phyloP scores from a whole-genome alignment of 2,797 vertebrate genomes.

The Pseudopleuronectes americanus region DNA sequence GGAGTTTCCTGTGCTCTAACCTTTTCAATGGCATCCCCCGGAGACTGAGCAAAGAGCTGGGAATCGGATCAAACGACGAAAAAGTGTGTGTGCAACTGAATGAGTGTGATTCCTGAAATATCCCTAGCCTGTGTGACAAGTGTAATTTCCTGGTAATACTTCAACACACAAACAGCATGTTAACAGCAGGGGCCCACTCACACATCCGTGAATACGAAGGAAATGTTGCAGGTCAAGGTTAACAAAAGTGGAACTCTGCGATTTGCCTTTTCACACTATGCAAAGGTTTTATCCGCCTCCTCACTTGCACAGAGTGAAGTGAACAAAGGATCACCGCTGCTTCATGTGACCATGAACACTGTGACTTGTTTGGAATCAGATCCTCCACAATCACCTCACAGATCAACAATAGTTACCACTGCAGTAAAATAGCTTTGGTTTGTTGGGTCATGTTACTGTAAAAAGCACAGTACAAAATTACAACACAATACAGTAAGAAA shows the following conservation, averaged over 20 bases:
- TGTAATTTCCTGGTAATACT: conserved; percentile 9
- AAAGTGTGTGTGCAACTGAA: conserved; percentile 17
- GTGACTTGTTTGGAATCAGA: not conserved
- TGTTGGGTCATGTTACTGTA: conserved; percentile 5
- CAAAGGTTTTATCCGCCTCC: too few species aligned
- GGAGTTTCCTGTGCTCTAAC: conserved; percentile 56
- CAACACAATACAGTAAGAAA: conserved; percentile 11
- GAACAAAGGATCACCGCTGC: too few species aligned
- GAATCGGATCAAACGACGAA: conserved; percentile 41
- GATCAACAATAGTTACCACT: conserved; percentile 1
- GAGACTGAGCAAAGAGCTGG: conserved; percentile 18
- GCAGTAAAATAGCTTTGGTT: not conserved
- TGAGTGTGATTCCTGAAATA: conserved; percentile 34
- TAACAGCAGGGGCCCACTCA: not conserved
- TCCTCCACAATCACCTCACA: conserved; percentile 1
- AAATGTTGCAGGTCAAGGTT: too few species aligned
- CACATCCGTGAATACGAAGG: too few species aligned
- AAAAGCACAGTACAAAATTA: conserved; percentile 13
- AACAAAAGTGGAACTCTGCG: too few species aligned
- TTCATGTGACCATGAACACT: not conserved
- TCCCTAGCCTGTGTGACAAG: conserved; percentile 22
- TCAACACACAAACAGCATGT: conserved; percentile 18
- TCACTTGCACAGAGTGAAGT: not conserved
- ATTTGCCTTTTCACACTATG: too few species aligned
- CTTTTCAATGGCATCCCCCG: conserved; percentile 43